Evolutionary conservation across 2,113 vertebrate species (phyloP).

Genomic region (Pangasianodon gigas): DNA sequence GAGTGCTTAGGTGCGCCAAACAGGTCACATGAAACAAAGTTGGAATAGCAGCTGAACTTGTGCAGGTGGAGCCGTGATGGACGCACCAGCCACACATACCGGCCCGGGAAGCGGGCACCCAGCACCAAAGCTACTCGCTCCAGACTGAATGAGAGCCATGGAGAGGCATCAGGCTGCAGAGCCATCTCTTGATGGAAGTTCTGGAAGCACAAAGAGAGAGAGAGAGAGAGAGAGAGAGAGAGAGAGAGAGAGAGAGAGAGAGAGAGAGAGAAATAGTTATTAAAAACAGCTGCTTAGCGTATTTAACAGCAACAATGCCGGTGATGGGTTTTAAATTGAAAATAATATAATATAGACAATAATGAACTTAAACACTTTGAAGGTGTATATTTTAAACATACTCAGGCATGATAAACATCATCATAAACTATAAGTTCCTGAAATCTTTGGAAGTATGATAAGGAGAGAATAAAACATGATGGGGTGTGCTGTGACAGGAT

Average conservation of each 20-base stretch:
- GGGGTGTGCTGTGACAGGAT: neutral
- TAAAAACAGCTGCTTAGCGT: neutral
- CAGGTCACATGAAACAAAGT: slow-evolving; percentile 94
- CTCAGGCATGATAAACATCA: neutral
- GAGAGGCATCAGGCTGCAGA: slow-evolving; percentile 83
- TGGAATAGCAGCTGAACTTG: slow-evolving; percentile 95
- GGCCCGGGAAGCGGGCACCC: slow-evolving; percentile 80
- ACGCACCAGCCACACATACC: slow-evolving; percentile 88
- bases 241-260: slow-evolving; percentile 26
- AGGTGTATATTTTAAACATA: neutral
- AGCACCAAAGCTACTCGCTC: slow-evolving; percentile 84
- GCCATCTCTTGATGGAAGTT: slow-evolving; percentile 92
- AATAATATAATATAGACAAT: neutral
- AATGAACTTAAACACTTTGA: neutral
- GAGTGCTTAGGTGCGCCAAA: slow-evolving; percentile 93
- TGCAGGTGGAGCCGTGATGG: slow-evolving; percentile 93
- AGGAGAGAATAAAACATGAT: neutral
- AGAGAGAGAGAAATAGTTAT: neutral
- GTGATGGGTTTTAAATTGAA: neutral
- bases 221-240: slow-evolving; percentile 9
- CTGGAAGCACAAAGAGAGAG: slow-evolving; percentile 68
- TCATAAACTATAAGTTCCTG: neutral
- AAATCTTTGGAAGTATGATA: neutral
- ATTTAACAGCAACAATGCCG: neutral
- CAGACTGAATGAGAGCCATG: slow-evolving; percentile 91